Conservation (phyloP, 2,888 invertebrate genomes). For the Terebella lapidaria region DNA sequence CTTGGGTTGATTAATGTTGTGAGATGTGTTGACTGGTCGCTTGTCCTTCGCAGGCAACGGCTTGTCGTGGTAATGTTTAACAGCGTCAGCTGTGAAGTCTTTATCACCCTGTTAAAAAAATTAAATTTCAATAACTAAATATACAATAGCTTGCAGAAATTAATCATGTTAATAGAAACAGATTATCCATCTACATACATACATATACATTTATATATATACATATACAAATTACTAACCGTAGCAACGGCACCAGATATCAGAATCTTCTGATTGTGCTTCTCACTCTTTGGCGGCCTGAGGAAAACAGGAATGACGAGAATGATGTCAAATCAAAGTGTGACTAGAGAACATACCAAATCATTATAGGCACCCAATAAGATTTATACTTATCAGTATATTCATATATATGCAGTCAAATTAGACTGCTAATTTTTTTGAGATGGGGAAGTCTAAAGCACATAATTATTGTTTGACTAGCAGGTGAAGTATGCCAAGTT, state of each 20-base stretch:
- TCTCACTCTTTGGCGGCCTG: slow-evolving; percentile 7
- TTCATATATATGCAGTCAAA: too few relatives aligned
- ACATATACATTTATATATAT: background rate
- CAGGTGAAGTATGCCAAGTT: too few relatives aligned
- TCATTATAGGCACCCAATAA: too few relatives aligned
- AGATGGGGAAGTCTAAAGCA: too few relatives aligned
- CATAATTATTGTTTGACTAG: too few relatives aligned
- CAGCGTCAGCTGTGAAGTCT: slow-evolving; percentile 83
- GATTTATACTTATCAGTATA: too few relatives aligned
- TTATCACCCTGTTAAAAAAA: slow-evolving; percentile 63
- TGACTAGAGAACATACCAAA: too few relatives aligned
- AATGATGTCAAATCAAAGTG: too few relatives aligned
- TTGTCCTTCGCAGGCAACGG: slow-evolving; percentile 66
- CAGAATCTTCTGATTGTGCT: slow-evolving; percentile 7
- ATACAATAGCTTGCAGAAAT: background rate
- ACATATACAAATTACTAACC: background rate
- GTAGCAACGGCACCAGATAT: background rate
- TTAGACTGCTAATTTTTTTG: too few relatives aligned
- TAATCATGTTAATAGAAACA: background rate
- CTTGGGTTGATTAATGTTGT: slow-evolving; percentile 36
- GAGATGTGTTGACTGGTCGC: slow-evolving; percentile 57
- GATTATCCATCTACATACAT: background rate
- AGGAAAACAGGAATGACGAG: too few relatives aligned
- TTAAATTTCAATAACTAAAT: background rate
- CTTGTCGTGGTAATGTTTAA: slow-evolving; percentile 75